Evolutionary conservation across 2,888 invertebrate genomes (phyloP).

Genomic region (Ethmia dodecea): DNA sequence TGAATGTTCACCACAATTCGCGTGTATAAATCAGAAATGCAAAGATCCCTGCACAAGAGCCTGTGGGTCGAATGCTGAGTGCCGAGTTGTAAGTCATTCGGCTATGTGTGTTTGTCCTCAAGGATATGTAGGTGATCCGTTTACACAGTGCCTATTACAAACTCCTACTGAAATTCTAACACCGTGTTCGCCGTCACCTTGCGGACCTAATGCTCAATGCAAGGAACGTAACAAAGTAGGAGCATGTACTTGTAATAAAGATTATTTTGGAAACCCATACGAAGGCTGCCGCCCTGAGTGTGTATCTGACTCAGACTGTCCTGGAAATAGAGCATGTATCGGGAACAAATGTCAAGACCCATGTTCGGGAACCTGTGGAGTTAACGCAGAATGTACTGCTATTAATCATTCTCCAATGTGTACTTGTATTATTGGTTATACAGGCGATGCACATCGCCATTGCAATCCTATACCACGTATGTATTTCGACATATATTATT

Average conservation of each 20-base stretch:
- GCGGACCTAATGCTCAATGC: constrained; percentile 84
- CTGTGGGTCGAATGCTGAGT: constrained; percentile 85
- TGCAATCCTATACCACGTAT: constrained; percentile 63
- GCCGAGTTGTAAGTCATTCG: constrained; percentile 86
- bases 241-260: constrained; percentile 82
- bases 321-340: constrained; percentile 83
- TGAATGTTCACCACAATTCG: constrained; percentile 83
- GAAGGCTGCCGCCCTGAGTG: constrained; percentile 88
- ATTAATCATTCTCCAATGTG: constrained; percentile 85
- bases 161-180: constrained; percentile 68
- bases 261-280: constrained; percentile 86
- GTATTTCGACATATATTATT: constrained; percentile 23
- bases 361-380: constrained; percentile 86
- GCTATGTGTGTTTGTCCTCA: constrained; percentile 86
- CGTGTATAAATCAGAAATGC: constrained; percentile 86
- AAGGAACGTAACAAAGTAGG: constrained; percentile 82
- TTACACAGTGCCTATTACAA: constrained; percentile 74
- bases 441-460: constrained; percentile 78
- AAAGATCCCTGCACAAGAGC: constrained; percentile 84
- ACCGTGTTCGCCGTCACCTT: constrained; percentile 84
- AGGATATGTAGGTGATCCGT: constrained; percentile 81
- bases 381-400: constrained; percentile 84
- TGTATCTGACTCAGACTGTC: constrained; percentile 83
- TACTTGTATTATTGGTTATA: constrained; percentile 79
- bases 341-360: constrained; percentile 86